Percentiles rank a stretch among this genome's conserved stretches.
Conservation (phyloP, 2,888 invertebrate genomes). For the Cephus rjabovi region DNA sequence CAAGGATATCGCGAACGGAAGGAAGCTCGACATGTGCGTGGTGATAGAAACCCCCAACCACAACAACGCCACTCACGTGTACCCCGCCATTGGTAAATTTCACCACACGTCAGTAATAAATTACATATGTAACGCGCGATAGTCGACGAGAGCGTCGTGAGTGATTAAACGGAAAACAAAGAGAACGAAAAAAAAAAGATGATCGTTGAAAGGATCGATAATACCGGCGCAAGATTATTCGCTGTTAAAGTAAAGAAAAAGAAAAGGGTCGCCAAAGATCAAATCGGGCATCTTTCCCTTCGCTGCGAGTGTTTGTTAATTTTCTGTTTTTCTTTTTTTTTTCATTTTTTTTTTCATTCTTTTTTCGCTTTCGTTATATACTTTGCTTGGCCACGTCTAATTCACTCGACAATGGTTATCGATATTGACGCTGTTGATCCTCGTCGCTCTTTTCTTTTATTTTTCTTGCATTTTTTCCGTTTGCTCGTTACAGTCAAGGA, state of each 20-base stretch:
- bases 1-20: slow-evolving; percentile 22
- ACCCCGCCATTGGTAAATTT: slow-evolving; percentile 47
- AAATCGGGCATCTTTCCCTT: background rate
- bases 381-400: background rate
- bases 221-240: background rate
- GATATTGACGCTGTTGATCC: background rate
- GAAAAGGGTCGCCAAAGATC: background rate
- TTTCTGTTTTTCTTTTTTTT: background rate
- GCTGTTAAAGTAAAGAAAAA: background rate
- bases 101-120: background rate
- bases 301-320: background rate
- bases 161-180: background rate
- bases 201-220: background rate
- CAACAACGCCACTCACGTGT: slow-evolving; percentile 47
- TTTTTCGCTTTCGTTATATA: background rate
- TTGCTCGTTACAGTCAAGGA: slow-evolving; percentile 67
- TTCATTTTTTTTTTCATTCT: background rate
- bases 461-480: background rate
- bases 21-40: slow-evolving; percentile 45
- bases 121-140: background rate
- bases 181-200: background rate
- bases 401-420: background rate
- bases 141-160: background rate
- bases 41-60: slow-evolving; percentile 44
- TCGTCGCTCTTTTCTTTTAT: background rate